Evolutionary conservation across 30 jellyfish, hydroid and myxozoan species (phyloP).

Genomic region (Pelagia noctiluca): DNA sequence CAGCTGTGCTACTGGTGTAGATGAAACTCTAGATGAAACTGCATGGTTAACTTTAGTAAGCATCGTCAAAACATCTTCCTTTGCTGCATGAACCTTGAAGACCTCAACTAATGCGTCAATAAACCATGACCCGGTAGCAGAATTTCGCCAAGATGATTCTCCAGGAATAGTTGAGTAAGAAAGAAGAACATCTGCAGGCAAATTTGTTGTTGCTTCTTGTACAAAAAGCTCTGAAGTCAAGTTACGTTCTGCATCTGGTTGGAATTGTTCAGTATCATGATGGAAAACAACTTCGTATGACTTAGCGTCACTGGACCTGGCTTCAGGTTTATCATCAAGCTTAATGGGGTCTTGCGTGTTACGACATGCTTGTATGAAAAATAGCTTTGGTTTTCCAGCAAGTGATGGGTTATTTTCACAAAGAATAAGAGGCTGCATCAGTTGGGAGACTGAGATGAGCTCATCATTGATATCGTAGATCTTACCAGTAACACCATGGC

Average conservation of each 20-base stretch:
- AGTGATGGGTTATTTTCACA: slow-evolving; percentile 54
- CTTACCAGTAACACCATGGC: slow-evolving; percentile 83
- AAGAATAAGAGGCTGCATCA: slow-evolving; percentile 59
- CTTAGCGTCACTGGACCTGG: no score
- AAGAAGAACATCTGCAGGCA: slow-evolving; percentile 69
- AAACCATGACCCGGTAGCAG: slow-evolving; percentile 79
- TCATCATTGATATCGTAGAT: slow-evolving; percentile 84
- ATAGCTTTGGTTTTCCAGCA: slow-evolving; percentile 68
- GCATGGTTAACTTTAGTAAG: slow-evolving; percentile 66
- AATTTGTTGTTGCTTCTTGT: slow-evolving; percentile 55
- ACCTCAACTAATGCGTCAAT: slow-evolving; percentile 76
- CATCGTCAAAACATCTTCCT: slow-evolving; percentile 82
- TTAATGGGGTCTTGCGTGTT: not conserved
- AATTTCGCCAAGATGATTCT: slow-evolving; percentile 77
- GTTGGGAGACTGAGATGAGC: slow-evolving; percentile 63
- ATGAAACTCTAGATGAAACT: slow-evolving; percentile 64
- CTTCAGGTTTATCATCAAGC: slow-evolving; percentile 24
- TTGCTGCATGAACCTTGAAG: slow-evolving; percentile 59
- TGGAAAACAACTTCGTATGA: slow-evolving; percentile 44
- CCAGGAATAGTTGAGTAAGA: slow-evolving; percentile 94
- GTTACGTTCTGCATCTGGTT: not conserved
- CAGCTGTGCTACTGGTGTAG: slow-evolving; percentile 56
- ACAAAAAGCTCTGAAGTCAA: slow-evolving; percentile 18
- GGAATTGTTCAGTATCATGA: not conserved
- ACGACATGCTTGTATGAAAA: slow-evolving; percentile 93